Base-by-base conservation (phyloP, 1,140 invertebrate species). In the Drosophila sechellia region DNA sequence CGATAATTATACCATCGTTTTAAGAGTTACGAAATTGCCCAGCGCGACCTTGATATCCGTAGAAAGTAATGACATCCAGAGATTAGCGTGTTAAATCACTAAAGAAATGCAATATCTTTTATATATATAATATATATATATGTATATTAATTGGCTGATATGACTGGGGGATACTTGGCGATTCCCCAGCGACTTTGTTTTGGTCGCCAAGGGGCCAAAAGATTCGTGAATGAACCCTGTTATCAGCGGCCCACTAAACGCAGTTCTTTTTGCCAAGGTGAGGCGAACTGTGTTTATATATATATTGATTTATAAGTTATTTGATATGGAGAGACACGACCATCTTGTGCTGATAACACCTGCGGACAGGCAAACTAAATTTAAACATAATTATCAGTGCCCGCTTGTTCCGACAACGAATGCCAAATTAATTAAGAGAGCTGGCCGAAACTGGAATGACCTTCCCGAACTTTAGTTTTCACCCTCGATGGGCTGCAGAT, bases 241-340 rank as follows among this genome's bases (percentile, higher is more conserved):
- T 48, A 69, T 69, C 64, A 68, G 64, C 35, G 8, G 35, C 22
- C 22, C 50, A 70, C 65, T 66, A 70, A 70, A 70, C 63, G 66
- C 66, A 70, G 66, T 70, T 70, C 56, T 70, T 70, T 70, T 56
- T 70, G 64, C 50, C 63, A 70, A 55, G 65, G 65, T 66, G 61
- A 46, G 25, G 48, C 22, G 11, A 27, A 49, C n/a, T n/a, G 17
- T 17, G 22, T 39, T 42, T 52, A 27, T 37, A 27, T 6, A 6
- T 5, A 63, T 68, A 70, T 72, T 72, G 68, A 72, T 72, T 72
- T 72, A 72, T 72, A 73, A 70, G 65, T 71, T 57, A 17, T 70
- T 70, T 70, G 68, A 70, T 68, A 68, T 68, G 45, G 43, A 64
- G 50, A 68, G 63, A 71, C 64, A 56, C 37, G 68, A 57, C 68